Evolutionary conservation across 2,113 vertebrate genomes (phyloP), one percentile per base, ranked within the genome.

Genomic region (Phoxinus phoxinus): DNA sequence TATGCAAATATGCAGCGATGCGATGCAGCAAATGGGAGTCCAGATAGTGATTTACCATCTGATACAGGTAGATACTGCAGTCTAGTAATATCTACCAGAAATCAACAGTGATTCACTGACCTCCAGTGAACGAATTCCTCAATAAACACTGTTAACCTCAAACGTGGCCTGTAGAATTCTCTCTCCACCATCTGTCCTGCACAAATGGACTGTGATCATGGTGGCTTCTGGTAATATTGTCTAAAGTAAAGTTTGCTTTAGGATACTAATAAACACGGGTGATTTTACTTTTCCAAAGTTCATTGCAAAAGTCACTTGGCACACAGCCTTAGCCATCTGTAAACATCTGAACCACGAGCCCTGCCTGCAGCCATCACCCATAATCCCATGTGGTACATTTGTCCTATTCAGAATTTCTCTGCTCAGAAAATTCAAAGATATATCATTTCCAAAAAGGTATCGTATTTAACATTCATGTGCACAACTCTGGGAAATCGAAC

Each of bases 381-480:
- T 21, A 65, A 12, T 81, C 37, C 37, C 69, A 71, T 74, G 53
- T 8, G 35, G 35, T 83, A 32, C 46, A 56, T 51, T 69, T 61
- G n/a, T 65, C 37, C 58, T 63, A 4, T 11, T 27, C 37, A 61
- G 19, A 23, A 56, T 56, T 56, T 56, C 53, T 21, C 53, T 8
- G 19, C 41, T 27, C 32, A 46, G 35, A 80, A 21, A 21, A 73
- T 32, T n/a, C 9, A 61, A 48, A 82, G n/a, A 6, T 23, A 48
- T 19, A 32, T 11, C 0, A 58, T 72, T 85, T 80, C 8, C 8
- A 21, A 30, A 63, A 63, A 46, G 8, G 8, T 48, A 81, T 73
- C 73, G 35, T 37, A 76, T 86, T 37, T 81, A 86, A 83, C 79
- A 86, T 83, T 86, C 81, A 79, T 86, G 63, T 74, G 58, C 61